Evolutionary conservation across 2,113 vertebrate species (phyloP).

Genomic region (Dascyllus trimaculatus): DNA sequence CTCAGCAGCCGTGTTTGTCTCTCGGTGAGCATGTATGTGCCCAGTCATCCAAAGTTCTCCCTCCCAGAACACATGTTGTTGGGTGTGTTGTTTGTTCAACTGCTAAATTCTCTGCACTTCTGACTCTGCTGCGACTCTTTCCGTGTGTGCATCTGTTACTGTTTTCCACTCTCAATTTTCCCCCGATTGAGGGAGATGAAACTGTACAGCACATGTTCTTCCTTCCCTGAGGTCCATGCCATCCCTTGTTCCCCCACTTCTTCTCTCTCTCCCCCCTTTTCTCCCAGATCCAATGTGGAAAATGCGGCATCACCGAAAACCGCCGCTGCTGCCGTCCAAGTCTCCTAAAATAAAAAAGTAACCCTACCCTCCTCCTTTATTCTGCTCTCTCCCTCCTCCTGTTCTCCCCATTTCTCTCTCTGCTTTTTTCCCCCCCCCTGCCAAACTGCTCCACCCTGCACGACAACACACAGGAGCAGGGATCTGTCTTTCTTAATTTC

Average conservation of each 20-base stretch:
- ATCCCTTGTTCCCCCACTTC: slow-evolving; percentile 53
- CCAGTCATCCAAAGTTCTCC: background rate
- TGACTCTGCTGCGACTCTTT: no score
- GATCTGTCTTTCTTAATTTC: background rate
- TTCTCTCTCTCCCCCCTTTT: slow-evolving; percentile 31
- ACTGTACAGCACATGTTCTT: slow-evolving; percentile 65
- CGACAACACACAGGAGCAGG: slow-evolving; percentile 35
- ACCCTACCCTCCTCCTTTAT: slow-evolving; percentile 68
- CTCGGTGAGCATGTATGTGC: background rate
- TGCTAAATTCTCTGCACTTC: background rate
- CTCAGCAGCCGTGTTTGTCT: slow-evolving; percentile 2
- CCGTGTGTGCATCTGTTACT: slow-evolving; percentile 37
- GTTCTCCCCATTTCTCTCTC: slow-evolving; percentile 24
- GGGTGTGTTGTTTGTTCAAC: background rate
- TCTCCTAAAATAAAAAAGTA: slow-evolving; percentile 81
- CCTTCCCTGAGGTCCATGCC: slow-evolving; percentile 53
- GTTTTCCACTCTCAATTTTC: slow-evolving; percentile 53
- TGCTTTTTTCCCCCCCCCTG: slow-evolving; percentile 30
- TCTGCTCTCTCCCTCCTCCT: slow-evolving; percentile 47
- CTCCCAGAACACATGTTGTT: background rate
- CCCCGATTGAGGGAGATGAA: slow-evolving; percentile 40
- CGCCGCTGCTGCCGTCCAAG: slow-evolving; percentile 70
- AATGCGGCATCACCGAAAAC: slow-evolving; percentile 85
- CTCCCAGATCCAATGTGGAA: slow-evolving; percentile 81
- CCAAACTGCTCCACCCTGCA: slow-evolving; percentile 73